Evolutionary conservation across 2,113 vertebrate species (phyloP).

Genomic region (Hippocampus guttulatus): DNA sequence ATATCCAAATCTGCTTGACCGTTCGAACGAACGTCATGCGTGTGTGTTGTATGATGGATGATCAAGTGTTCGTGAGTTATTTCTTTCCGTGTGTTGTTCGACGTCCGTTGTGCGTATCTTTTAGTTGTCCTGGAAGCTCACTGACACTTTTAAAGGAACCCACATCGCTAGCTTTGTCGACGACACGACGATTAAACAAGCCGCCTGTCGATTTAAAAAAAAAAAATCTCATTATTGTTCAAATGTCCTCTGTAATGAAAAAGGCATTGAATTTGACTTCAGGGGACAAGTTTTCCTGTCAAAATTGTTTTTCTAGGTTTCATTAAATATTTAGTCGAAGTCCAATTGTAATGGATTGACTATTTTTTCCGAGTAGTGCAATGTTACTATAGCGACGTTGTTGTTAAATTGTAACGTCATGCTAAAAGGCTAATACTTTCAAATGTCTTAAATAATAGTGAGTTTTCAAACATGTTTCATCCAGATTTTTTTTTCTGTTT

Average conservation of each 20-base stretch:
- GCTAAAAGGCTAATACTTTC: no score
- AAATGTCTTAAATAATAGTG: no score
- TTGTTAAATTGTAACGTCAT: no score
- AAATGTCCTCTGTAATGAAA: not conserved
- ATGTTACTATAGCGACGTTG: not conserved
- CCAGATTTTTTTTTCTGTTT: no score
- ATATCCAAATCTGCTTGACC: slow-evolving; percentile 49
- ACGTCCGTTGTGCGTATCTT: slow-evolving; percentile 63
- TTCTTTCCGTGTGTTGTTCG: slow-evolving; percentile 34
- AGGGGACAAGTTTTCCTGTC: not conserved
- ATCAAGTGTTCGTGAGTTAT: slow-evolving; percentile 50
- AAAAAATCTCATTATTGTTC: not conserved
- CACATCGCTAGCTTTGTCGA: slow-evolving; percentile 63
- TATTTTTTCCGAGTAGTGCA: not conserved
- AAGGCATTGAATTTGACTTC: not conserved
- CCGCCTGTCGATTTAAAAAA: slow-evolving; percentile 52
- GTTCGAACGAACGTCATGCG: slow-evolving; percentile 9
- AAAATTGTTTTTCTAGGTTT: not conserved
- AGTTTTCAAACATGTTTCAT: no score
- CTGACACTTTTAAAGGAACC: slow-evolving; percentile 64
- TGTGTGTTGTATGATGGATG: slow-evolving; percentile 30
- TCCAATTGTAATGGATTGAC: not conserved
- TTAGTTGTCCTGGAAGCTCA: slow-evolving; percentile 61
- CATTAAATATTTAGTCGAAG: not conserved
- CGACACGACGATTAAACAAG: slow-evolving; percentile 64